Evolutionary conservation across 2,888 invertebrate genomes (phyloP).

Genomic region (Gymnosoma rotundatum): DNA sequence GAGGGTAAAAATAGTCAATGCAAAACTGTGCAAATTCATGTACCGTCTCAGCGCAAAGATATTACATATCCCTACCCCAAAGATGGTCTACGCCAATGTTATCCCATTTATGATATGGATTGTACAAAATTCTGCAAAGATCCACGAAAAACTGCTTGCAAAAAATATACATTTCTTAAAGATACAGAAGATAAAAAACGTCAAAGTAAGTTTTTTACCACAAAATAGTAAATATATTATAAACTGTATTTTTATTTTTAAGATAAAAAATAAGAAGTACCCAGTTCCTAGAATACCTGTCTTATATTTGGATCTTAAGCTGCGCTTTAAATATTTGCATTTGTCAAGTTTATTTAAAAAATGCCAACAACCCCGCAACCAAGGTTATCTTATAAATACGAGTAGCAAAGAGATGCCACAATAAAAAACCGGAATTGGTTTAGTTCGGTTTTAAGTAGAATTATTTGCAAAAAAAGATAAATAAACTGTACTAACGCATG

Average conservation of each 20-base stretch:
- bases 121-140: slow-evolving; percentile 66
- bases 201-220: slow-evolving; percentile 16
- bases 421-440: too few species aligned
- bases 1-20: slow-evolving; percentile 34
- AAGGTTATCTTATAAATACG: too few species aligned
- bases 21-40: slow-evolving; percentile 13
- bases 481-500: too few species aligned
- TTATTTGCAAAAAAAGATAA: too few species aligned
- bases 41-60: slow-evolving; percentile 44
- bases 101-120: slow-evolving; percentile 63
- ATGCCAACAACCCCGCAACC: too few species aligned
- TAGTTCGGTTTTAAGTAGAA: too few species aligned
- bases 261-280: neutral
- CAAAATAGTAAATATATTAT: neutral
- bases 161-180: slow-evolving; percentile 49
- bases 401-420: too few species aligned
- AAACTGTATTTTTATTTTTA: neutral
- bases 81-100: slow-evolving; percentile 60
- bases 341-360: too few species aligned
- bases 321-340: neutral
- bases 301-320: neutral
- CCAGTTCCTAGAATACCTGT: neutral
- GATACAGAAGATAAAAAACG: slow-evolving; percentile 46
- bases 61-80: slow-evolving; percentile 33
- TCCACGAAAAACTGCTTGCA: slow-evolving; percentile 55